These are phyloP conservation scores for Rhodeus uyekii DNA, from an alignment of 2,797 vertebrate genomes.

Conservation along the genomic window DNA sequence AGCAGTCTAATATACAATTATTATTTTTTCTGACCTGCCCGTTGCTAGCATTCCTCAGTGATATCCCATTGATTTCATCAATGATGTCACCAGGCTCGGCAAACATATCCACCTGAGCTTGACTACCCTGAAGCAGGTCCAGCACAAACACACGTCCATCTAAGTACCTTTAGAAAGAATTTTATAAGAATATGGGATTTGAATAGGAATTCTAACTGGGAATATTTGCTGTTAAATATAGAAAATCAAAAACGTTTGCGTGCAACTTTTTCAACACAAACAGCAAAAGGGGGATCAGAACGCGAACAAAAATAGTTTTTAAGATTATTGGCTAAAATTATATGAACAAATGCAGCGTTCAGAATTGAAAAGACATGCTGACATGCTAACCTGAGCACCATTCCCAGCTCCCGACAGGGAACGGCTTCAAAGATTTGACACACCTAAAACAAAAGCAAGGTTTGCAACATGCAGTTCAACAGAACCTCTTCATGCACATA, in stretches of 20 bases:
- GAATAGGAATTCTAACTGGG: background rate
- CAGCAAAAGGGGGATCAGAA: background rate
- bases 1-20: background rate
- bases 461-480: constrained; percentile 46
- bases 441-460: constrained; percentile 70
- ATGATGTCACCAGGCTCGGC: constrained; percentile 79
- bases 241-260: background rate
- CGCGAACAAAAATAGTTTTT: background rate
- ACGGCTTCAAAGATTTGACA: constrained; percentile 75
- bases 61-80: constrained; percentile 84
- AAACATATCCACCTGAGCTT: constrained; percentile 77
- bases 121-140: constrained; percentile 73
- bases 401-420: constrained; percentile 75
- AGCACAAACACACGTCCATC: constrained; percentile 78
- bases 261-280: background rate
- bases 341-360: constrained; percentile 7
- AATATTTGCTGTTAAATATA: background rate
- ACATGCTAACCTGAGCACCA: constrained; percentile 76
- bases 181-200: background rate
- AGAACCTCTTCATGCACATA: constrained; percentile 7
- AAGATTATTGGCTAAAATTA: background rate
- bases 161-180: constrained; percentile 72
- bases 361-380: constrained; percentile 19
- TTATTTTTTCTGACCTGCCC: constrained; percentile 71
- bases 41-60: constrained; percentile 74